phyloP scores from a whole-genome alignment of 2,113 vertebrate genomes.

The Pseudonaja textilis region DNA sequence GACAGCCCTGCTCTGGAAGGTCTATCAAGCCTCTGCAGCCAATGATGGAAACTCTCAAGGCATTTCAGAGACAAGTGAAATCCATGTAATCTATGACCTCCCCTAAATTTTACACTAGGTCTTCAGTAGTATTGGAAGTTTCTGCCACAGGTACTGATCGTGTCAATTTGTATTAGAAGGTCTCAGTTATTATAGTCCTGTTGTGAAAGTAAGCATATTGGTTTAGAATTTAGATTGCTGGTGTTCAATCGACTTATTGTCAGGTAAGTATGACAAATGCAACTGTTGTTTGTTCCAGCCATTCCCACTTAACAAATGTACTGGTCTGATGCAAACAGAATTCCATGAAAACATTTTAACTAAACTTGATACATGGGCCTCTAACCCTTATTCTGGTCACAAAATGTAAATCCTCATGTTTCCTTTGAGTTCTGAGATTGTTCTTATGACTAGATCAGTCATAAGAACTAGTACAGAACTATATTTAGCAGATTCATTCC shows the following conservation, averaged over 20 bases:
- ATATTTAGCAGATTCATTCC: constrained; percentile 5
- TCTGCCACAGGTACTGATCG: not conserved
- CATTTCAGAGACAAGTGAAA: not conserved
- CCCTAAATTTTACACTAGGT: not conserved
- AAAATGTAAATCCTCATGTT: not conserved
- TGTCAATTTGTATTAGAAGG: not conserved
- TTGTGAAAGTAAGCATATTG: not conserved
- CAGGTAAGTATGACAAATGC: not conserved
- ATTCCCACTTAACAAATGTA: not conserved
- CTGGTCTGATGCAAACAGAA: not conserved
- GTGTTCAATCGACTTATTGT: not conserved
- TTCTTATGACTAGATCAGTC: not conserved
- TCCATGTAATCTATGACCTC: not conserved
- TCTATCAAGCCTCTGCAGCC: not conserved
- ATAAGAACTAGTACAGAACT: not conserved
- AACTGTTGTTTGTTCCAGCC: not conserved
- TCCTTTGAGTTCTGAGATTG: not conserved
- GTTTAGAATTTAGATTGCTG: not conserved
- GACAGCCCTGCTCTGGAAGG: not conserved
- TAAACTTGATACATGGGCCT: not conserved
- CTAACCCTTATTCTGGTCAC: not conserved
- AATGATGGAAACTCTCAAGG: not conserved
- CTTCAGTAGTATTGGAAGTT: not conserved
- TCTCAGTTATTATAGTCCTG: not conserved
- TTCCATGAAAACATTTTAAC: not conserved